Evolutionary conservation across 64 coral and sea anemone species (phyloP).

Genomic region (Montipora capricornis): DNA sequence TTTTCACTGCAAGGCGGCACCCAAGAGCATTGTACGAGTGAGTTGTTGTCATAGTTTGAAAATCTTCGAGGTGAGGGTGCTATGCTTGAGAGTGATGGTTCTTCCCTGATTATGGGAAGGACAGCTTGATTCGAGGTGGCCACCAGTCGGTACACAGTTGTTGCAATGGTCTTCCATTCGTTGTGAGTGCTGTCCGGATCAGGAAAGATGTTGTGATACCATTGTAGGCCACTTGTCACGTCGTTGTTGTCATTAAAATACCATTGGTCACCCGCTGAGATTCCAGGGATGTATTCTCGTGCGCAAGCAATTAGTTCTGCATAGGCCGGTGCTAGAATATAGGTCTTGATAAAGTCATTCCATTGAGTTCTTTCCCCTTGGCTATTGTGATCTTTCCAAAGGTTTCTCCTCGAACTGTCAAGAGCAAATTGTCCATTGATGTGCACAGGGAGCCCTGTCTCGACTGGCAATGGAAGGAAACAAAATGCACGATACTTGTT

Average conservation of each 20-base stretch:
- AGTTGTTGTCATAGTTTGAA: neutral
- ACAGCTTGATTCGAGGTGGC: constrained; percentile 64
- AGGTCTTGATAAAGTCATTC: constrained; percentile 90
- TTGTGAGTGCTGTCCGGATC: constrained; percentile 63
- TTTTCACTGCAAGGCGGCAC: constrained; percentile 67
- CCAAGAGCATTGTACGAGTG: constrained; percentile 61
- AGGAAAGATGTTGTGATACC: constrained; percentile 94
- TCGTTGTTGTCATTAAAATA: constrained; percentile 64
- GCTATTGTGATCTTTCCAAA: constrained; percentile 77
- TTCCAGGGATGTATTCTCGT: constrained; percentile 69
- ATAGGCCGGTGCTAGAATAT: constrained; percentile 90
- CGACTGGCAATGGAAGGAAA: constrained; percentile 84
- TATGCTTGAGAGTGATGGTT: neutral
- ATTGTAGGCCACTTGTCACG: constrained; percentile 66
- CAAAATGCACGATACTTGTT: constrained; percentile 68
- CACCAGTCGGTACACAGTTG: constrained; percentile 75
- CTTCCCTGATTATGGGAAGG: constrained; percentile 69
- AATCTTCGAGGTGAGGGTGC: neutral
- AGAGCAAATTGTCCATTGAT: constrained; percentile 95
- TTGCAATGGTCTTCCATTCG: constrained; percentile 79
- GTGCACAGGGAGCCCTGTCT: constrained; percentile 94
- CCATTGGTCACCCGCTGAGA: constrained; percentile 67
- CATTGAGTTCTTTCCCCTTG: constrained; percentile 67
- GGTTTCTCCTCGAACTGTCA: constrained; percentile 81
- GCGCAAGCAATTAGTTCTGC: constrained; percentile 71